These are phyloP conservation scores for Phthorimaea operculella DNA, from an alignment of 1,140 invertebrate species.

Conservation along the genomic window DNA sequence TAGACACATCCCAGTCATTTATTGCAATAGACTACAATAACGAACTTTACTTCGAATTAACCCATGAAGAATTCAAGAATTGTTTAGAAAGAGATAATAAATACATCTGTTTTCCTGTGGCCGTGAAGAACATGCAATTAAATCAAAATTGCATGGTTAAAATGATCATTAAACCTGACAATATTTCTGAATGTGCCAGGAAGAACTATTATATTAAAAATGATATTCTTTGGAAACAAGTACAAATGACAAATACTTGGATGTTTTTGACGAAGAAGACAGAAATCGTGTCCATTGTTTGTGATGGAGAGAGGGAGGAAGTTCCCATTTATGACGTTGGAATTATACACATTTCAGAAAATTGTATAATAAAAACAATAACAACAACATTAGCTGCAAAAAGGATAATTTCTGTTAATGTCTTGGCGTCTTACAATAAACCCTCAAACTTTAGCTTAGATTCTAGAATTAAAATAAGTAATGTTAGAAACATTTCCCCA, in stretches of 20 bases:
- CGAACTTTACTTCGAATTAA: conserved; percentile 10
- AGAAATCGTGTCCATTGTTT: conserved; percentile 7
- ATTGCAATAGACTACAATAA: conserved; percentile 10
- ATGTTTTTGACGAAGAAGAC: conserved; percentile 6
- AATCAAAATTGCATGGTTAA: conserved; percentile 13
- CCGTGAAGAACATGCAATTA: conserved; percentile 13
- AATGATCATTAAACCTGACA: conserved; percentile 6
- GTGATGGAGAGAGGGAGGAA: conserved; percentile 8
- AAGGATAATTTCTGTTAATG: conserved; percentile 4
- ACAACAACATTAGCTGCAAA: conserved; percentile 4
- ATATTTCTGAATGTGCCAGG: conserved; percentile 4
- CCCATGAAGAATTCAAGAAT: conserved; percentile 8
- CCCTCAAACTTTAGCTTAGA: background rate
- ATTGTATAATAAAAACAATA: conserved; percentile 10
- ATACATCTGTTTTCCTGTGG: conserved; percentile 11
- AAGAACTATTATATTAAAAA: background rate
- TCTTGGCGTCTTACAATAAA: conserved; percentile 6
- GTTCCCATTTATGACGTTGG: conserved; percentile 5
- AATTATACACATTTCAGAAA: conserved; percentile 6
- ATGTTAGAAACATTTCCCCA: background rate
- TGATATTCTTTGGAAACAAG: conserved; percentile 10
- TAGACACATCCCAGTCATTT: conserved; percentile 1
- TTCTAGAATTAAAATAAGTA: background rate
- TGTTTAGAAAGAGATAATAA: conserved; percentile 2
- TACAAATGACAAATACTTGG: conserved; percentile 10